Percentiles rank a stretch among this genome's conserved stretches.
These are phyloP conservation scores for Ibidorhyncha struthersii DNA, from an alignment of 2,113 vertebrate species.

Conservation along the genomic window DNA sequence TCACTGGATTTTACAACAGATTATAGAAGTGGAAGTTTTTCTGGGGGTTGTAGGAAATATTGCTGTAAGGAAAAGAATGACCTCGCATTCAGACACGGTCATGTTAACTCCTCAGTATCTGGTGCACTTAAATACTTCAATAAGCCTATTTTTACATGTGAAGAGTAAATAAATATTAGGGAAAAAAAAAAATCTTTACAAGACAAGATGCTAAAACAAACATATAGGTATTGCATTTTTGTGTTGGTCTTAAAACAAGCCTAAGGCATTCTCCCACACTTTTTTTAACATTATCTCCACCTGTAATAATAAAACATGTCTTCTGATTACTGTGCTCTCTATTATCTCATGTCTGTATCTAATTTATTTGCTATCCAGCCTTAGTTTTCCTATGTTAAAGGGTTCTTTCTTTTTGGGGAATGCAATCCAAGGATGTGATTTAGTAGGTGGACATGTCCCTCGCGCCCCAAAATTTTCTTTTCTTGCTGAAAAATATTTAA, in stretches of 20 bases:
- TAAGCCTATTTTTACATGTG: background rate
- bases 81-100: background rate
- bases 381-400: constrained; percentile 59
- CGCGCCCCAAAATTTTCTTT: background rate
- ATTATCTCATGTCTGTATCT: constrained; percentile 88
- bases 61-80: background rate
- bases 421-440: constrained; percentile 41
- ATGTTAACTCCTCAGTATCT: background rate
- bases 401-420: constrained; percentile 49
- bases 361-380: constrained; percentile 81
- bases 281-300: constrained; percentile 84
- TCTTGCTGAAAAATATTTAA: background rate
- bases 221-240: constrained; percentile 62
- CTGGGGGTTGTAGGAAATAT: background rate
- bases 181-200: background rate
- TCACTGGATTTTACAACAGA: background rate
- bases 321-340: constrained; percentile 82
- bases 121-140: background rate
- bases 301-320: constrained; percentile 91
- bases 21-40: background rate
- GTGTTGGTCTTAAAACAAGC: constrained; percentile 69
- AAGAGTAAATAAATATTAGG: constrained; percentile 21
- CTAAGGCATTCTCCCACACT: constrained; percentile 82
- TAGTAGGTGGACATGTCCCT: constrained; percentile 34
- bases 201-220: constrained; percentile 24